Percentiles rank a stretch among this genome's conserved stretches.
phyloP scores from a whole-genome alignment of 2,888 invertebrate genomes.

The Merodon equestris region DNA sequence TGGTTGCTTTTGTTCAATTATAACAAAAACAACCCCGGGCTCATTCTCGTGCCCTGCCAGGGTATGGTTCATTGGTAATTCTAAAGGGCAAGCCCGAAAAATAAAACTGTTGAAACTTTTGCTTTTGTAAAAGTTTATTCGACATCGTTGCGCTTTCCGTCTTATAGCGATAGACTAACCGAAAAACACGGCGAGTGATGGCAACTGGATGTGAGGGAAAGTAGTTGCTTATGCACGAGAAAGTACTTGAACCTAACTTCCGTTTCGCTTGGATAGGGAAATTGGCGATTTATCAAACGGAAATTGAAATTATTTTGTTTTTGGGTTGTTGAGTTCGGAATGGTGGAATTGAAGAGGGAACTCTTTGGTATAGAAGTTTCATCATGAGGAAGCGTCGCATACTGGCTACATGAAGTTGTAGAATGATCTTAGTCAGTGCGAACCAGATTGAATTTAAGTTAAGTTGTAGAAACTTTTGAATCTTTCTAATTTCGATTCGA shows the following conservation, averaged over 20 bases:
- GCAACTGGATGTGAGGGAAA: too few species aligned
- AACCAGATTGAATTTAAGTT: too few species aligned
- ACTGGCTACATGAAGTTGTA: too few species aligned
- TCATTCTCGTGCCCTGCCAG: too few species aligned
- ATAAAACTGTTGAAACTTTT: slow-evolving; percentile 56
- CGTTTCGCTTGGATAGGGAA: slow-evolving; percentile 58
- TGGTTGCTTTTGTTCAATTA: slow-evolving; percentile 51
- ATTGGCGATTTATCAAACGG: slow-evolving; percentile 66
- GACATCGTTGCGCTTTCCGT: slow-evolving; percentile 54
- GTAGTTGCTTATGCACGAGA: slow-evolving; percentile 53
- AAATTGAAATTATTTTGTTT: slow-evolving; percentile 63
- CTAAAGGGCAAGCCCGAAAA: slow-evolving; percentile 49
- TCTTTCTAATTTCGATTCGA: too few species aligned
- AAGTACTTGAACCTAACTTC: slow-evolving; percentile 59
- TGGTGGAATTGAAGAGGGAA: slow-evolving; percentile 3
- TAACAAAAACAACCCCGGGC: slow-evolving; percentile 55
- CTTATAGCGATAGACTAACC: slow-evolving; percentile 9
- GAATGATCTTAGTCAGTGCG: too few species aligned
- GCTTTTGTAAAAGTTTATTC: slow-evolving; percentile 54
- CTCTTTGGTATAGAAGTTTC: slow-evolving; percentile 23
- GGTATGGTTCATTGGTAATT: slow-evolving; percentile 46
- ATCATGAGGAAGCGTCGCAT: neutral
- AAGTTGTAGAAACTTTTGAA: too few species aligned
- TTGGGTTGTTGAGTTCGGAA: neutral
- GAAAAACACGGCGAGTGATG: too few species aligned